Base-by-base conservation (phyloP, 2,113 vertebrate genomes). In the Thomomys bottae region DNA sequence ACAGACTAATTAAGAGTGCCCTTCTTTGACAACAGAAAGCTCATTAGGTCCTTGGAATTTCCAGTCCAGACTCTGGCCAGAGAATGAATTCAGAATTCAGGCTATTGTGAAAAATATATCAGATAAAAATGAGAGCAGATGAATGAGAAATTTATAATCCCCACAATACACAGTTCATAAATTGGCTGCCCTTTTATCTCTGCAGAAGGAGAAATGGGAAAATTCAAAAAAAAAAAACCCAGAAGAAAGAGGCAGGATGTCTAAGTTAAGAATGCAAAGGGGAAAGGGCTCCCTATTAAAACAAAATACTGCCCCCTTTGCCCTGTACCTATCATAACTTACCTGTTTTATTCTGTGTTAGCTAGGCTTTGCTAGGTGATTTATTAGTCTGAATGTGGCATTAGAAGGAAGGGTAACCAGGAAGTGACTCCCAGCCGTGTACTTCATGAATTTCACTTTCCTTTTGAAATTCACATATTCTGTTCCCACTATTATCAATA, bases 201-300 rank as follows among this genome's bases (percentile, higher is more conserved):
- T 36, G 49, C 11, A 78, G 61, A 71, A 3, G 24, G 30, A 91
- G 63, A 90, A 95, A 90, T 85, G 63, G 67, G 38, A 63, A 87
- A 82, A 89, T 94, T 92, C 89, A 72, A 80, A 94, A 94, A 95
- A 72, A 80, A 94, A 94, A 95, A 64, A 32, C 89, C 78, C 79
- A 77, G 83, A 94, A 82, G 87, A 88, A 68, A 83, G 1, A 59
- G 79, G 66, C 84, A 93, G 67, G 71, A 85, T 81, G 76, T 87
- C 86, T 77, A 76, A 89, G 84, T 32, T 77, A 90, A 92, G 71
- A 83, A 88, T 32, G 28, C 42, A 75, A 84, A 70, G 80, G n/a
- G 38, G 32, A 85, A 73, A 93, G 59, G 89, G 77, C 38, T 92
- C 86, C 88, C 88, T 73, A 77, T 92, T 68, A 87, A 90, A 94